Base-by-base conservation (phyloP, 2,797 vertebrate genomes). In the Phoxinus dragarum region DNA sequence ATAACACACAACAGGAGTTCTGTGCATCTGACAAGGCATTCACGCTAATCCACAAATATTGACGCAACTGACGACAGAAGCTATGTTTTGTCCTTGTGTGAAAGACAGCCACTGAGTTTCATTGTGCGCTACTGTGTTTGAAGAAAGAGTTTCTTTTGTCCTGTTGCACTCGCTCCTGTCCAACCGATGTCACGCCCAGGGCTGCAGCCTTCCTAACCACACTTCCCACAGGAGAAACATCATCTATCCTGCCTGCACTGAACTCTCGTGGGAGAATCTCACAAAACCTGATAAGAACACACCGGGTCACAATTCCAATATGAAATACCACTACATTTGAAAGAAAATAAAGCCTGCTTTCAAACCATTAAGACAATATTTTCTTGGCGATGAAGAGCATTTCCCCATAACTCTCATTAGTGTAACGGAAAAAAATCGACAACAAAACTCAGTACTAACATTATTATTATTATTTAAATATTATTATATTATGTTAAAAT, bases 1-100 rank as follows among this genome's bases (percentile, higher is more conserved):
- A 90, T 91, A 27, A 64, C 42, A 72, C 76, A 74, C 82, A 74
- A 67, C 19, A 54, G 9, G 47, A 85, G 42, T 54, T 59, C 52
- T 71, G 66, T 38, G 44, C 34, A 16, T 36, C 59, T 40, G 36
- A 59, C 49, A 78, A 61, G 8, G 21, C 31, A 38, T 21, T 83
- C 23, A 38, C 2, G 16, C 19, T 82, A 71, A 78, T 84, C 66
- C 14, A 40, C 77, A 66, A 74, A 85, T 74, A 85, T 80, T 85
- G 84, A 85, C 42, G 2, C 54, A 19, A 44, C 36, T 40, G 36
- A 71, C 49, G 31, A 40, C 38, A 78, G n/a, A 19, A 17, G 44
- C 56, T 19, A 9, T 21, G 19, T 61, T 47, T 75, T 76, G 72
- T 67, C 59, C 68, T 80, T 64, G 40, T 71, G 76, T 64, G 68